Evolutionary conservation across 2,113 vertebrate species (phyloP), one percentile per base, ranked within the genome.

Genomic region (Falco punctatus): DNA sequence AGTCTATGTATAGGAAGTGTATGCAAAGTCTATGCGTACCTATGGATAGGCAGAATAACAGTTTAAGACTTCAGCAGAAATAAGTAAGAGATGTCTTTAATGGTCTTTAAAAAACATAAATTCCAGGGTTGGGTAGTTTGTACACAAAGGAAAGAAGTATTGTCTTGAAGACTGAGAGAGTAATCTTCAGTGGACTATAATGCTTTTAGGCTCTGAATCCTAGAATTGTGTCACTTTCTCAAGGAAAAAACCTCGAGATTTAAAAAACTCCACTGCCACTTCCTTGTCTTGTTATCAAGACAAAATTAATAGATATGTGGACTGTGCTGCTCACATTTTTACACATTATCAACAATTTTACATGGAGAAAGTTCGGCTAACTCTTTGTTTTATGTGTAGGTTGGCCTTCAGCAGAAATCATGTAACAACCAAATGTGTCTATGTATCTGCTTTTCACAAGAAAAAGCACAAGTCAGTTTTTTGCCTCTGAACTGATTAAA

Each of bases 401-500:
- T 61, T 91, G 83, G 49, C 75, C 70, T 97, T 96, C 77, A 70
- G 62, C 35, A 52, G 38, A 94, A 94, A 85, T 77, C 52, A 24
- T 65, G 32, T 23, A 74, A 49, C 28, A 91, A 61, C 17, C 15
- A 71, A 71, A 79, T 87, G 57, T 58, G 28, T 95, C n/a, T 86
- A 26, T 81, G 27, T 79, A 86, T 81, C 48, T 32, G 52, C 46
- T 70, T 96, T 71, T 92, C 92, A 84, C 9, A 13, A 85, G 33
- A 32, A 54, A 94, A 95, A 95, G 21, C 42, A 86, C 78, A 91
- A 32, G 58, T 92, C 46, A 23, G 2, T 64, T 74, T 96, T 97
- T 90, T 95, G 40, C 52, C 90, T 26, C 51, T 94, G 48, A 96
- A 93, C 74, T 96, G 81, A 77, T 96, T 77, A 92, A 95, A 85